phyloP scores from a whole-genome alignment of 2,113 vertebrate genomes.

The Tragelaphus scriptus region DNA sequence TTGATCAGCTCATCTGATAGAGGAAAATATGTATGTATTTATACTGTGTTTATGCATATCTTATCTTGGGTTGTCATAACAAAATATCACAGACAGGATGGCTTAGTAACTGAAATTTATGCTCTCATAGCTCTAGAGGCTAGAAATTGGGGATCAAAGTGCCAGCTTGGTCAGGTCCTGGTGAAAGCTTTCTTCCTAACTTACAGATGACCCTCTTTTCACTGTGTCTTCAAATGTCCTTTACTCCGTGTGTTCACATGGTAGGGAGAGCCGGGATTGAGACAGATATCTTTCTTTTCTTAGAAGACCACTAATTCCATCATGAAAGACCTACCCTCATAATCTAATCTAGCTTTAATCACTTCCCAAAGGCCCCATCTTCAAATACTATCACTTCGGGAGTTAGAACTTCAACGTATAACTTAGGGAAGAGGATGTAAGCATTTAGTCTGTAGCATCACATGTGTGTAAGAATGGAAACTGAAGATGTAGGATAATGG shows the following conservation, averaged over 20 bases:
- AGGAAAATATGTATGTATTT: background rate
- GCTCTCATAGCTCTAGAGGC: background rate
- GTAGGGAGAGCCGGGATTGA: rapidly evolving
- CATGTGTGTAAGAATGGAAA: background rate
- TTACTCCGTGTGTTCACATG: background rate
- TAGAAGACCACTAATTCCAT: background rate
- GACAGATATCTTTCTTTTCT: background rate
- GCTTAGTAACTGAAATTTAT: background rate
- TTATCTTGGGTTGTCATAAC: background rate
- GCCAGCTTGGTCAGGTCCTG: background rate
- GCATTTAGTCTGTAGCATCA: background rate
- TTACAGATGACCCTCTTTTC: background rate
- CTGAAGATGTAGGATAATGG: background rate
- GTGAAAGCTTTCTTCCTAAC: background rate
- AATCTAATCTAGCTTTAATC: background rate
- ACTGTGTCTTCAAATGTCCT: background rate
- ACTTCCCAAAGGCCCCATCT: background rate
- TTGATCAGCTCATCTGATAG: background rate
- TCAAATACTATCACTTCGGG: background rate
- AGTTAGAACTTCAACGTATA: background rate
- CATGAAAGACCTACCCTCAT: background rate
- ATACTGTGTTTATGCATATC: background rate
- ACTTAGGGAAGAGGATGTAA: background rate
- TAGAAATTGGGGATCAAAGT: background rate
- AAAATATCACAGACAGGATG: background rate